Evolutionary conservation across 1,140 invertebrate genomes (phyloP).

Genomic region (Orius insidiosus): DNA sequence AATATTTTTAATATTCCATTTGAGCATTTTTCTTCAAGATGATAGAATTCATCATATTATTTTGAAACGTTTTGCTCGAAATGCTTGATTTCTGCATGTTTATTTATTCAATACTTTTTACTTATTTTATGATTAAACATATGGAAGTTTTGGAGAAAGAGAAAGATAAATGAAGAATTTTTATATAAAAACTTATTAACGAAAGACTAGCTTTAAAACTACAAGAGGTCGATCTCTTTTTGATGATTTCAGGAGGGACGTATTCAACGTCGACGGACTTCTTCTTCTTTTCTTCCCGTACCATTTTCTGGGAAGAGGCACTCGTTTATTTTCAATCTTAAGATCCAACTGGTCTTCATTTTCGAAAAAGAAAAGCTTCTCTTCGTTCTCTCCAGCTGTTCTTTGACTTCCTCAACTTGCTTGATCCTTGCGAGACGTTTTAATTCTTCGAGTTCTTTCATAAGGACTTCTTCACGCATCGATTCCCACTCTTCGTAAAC

Average conservation of each 20-base stretch:
- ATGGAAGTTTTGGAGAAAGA: too few species aligned
- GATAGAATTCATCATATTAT: too few species aligned
- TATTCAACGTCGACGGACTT: conserved; percentile 9
- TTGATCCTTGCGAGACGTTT: conserved; percentile 33
- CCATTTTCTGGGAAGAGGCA: conserved; percentile 5
- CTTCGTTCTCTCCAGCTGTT: conserved; percentile 38
- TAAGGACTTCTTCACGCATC: conserved; percentile 26
- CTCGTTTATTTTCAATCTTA: conserved; percentile 34
- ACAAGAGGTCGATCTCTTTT: conserved; percentile 6
- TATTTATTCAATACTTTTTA: too few species aligned
- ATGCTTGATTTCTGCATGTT: too few species aligned
- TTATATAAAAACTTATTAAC: conserved; percentile 7
- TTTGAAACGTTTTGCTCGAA: too few species aligned
- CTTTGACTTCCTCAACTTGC: conserved; percentile 38
- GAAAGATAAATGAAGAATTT: too few species aligned
- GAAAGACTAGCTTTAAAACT: neutral
- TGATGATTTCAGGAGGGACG: conserved; percentile 18
- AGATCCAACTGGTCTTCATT: conserved; percentile 55
- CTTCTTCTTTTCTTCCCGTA: conserved; percentile 15
- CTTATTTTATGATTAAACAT: too few species aligned
- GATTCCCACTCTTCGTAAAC: conserved; percentile 38
- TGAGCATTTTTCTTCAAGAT: too few species aligned
- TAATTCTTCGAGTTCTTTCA: conserved; percentile 33
- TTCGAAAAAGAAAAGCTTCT: conserved; percentile 59
- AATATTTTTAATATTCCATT: too few species aligned